phyloP scores from a whole-genome alignment of 2,888 invertebrate genomes.

The Lottia scabra region DNA sequence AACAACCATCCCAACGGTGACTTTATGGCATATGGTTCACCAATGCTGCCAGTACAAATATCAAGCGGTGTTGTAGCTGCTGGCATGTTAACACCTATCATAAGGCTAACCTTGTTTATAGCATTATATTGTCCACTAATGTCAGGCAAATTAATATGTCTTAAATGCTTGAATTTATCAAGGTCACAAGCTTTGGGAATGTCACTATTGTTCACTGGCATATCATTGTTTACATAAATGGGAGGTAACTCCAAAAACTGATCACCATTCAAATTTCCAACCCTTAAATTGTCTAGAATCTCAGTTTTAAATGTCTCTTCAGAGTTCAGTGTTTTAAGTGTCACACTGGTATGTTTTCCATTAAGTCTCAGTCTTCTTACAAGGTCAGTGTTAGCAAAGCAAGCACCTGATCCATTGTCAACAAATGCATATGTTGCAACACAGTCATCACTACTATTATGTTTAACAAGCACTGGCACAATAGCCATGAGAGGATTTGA shows the following conservation, averaged over 20 bases:
- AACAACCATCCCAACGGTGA: slow-evolving; percentile 24
- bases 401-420: not conserved
- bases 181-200: no score
- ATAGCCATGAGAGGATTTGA: not conserved
- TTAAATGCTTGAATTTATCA: no score
- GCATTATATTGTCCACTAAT: no score
- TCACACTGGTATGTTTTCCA: not conserved
- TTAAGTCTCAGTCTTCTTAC: not conserved
- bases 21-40: slow-evolving; percentile 22
- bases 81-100: no score
- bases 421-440: not conserved
- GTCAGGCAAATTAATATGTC: no score
- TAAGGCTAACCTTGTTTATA: no score
- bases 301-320: not conserved
- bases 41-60: no score
- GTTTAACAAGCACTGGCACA: not conserved
- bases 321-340: not conserved
- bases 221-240: not conserved
- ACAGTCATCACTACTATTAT: not conserved
- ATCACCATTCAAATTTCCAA: not conserved
- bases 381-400: not conserved
- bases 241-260: not conserved
- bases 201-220: no score
- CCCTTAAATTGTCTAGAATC: not conserved
- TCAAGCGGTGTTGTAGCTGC: no score